Percentiles rank a stretch among this genome's conserved stretches.
These are phyloP conservation scores for Nephrotoma flavescens DNA, from an alignment of 2,888 invertebrate species.

Conservation along the genomic window DNA sequence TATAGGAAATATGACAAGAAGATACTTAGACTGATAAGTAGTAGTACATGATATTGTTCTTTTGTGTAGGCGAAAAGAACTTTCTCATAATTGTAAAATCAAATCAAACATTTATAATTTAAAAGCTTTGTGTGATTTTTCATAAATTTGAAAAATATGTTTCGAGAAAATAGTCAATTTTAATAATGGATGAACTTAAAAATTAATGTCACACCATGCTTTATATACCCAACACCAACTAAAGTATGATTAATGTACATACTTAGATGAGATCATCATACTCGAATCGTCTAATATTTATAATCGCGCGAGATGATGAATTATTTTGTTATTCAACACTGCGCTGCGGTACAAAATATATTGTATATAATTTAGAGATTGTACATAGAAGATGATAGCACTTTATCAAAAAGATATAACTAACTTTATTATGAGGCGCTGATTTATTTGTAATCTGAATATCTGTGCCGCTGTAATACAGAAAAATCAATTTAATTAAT, in stretches of 20 bases:
- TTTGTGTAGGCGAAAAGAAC: neutral
- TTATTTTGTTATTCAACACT: neutral
- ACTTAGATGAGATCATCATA: neutral
- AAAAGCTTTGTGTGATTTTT: neutral
- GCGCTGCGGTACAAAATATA: neutral
- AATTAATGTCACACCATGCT: neutral
- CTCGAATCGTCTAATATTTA: neutral
- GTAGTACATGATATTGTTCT: neutral
- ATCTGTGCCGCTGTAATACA: no score
- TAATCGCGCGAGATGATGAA: neutral
- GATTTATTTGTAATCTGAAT: no score
- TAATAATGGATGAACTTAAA: neutral
- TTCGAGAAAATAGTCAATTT: neutral
- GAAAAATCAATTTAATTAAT: no score
- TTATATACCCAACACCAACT: neutral
- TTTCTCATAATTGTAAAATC: neutral
- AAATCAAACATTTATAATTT: neutral
- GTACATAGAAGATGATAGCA: no score
- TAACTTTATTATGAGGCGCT: no score
- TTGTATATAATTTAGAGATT: no score
- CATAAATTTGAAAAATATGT: neutral
- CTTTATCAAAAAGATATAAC: no score
- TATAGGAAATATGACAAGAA: neutral
- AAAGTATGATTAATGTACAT: neutral
- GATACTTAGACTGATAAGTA: neutral